Evolutionary conservation across 64 coral and sea anemone genomes (phyloP).

Genomic region (Catalaphyllia jardinei): DNA sequence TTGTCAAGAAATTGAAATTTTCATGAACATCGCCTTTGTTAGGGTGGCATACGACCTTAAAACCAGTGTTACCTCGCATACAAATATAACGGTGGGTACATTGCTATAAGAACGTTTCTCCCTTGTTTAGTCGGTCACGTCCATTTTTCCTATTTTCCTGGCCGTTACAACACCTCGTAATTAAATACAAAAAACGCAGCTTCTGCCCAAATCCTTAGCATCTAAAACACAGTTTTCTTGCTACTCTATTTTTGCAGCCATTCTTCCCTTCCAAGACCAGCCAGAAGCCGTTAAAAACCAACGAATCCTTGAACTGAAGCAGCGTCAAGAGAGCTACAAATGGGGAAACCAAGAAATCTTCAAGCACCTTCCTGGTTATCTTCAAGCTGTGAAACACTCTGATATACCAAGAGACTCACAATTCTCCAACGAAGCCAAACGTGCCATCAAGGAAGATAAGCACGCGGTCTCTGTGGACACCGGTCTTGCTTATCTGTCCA

Average conservation of each 20-base stretch:
- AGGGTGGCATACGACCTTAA: no score
- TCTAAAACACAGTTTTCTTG: neutral
- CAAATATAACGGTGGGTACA: no score
- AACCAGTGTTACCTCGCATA: no score
- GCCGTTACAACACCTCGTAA: no score
- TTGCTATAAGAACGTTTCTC: no score
- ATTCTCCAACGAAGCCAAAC: constrained; percentile 64
- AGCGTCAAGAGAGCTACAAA: constrained; percentile 67
- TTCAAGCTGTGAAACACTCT: constrained; percentile 54
- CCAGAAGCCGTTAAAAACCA: constrained; percentile 47
- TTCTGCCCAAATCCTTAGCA: no score
- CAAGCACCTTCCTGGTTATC: constrained; percentile 65
- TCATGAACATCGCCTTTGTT: no score
- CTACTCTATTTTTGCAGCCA: constrained; percentile 12
- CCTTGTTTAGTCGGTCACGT: no score
- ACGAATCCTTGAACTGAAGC: constrained; percentile 52
- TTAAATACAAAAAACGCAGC: no score
- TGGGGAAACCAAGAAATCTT: constrained; percentile 43
- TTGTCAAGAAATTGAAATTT: no score
- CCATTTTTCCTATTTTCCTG: no score
- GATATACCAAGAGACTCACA: constrained; percentile 80
- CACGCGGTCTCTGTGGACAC: constrained; percentile 46
- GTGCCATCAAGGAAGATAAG: constrained; percentile 48
- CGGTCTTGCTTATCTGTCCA: constrained; percentile 55
- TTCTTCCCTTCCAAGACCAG: constrained; percentile 71